Evolutionary conservation across 2,113 vertebrate species (phyloP).

Genomic region (Phocoena phocoena): DNA sequence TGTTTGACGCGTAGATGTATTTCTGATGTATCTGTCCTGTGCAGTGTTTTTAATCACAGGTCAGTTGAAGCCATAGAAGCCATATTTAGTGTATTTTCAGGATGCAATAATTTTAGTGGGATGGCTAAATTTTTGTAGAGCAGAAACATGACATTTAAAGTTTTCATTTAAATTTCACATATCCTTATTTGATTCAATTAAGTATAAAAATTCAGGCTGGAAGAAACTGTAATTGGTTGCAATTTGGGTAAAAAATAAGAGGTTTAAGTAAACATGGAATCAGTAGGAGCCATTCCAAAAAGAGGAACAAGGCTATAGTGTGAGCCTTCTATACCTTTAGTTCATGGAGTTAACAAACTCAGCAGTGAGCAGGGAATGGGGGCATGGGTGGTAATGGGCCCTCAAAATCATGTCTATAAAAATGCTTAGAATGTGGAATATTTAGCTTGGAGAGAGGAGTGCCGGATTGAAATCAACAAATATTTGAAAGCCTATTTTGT

Average conservation of each 20-base stretch:
- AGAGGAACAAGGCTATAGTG: background rate
- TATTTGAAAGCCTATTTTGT: background rate
- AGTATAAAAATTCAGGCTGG: background rate
- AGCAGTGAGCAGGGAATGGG: background rate
- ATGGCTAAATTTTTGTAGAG: background rate
- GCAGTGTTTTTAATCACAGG: background rate
- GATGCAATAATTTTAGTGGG: background rate
- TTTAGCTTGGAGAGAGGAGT: background rate
- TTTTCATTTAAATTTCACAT: background rate
- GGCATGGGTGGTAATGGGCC: background rate
- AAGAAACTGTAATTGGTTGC: background rate
- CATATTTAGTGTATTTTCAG: background rate
- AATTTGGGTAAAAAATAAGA: background rate
- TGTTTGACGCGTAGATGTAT: too few species aligned
- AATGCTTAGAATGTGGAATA: background rate
- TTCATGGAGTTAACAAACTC: background rate
- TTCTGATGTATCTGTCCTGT: too few species aligned
- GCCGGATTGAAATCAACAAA: background rate
- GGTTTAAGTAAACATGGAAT: background rate
- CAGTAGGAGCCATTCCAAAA: background rate
- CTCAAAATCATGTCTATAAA: background rate
- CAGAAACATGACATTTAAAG: background rate
- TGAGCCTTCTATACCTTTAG: background rate
- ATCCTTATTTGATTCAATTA: background rate
- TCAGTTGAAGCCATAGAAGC: background rate